Percentiles rank a stretch among this genome's conserved stretches.
These are phyloP conservation scores for Agrochola litura DNA, from an alignment of 2,888 invertebrate species.

Conservation along the genomic window DNA sequence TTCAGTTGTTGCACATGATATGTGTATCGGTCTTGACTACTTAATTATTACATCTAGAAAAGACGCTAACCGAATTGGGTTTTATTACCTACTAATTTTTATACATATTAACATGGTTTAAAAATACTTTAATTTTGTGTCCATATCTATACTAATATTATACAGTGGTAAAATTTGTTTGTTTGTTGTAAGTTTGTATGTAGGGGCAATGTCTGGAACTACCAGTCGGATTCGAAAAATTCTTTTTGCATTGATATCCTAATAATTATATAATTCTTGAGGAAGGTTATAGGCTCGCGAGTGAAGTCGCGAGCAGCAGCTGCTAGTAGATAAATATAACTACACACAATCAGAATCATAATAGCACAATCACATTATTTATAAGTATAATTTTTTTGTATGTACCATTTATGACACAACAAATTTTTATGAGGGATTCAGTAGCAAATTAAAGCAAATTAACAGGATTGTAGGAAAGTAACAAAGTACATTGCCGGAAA, in stretches of 20 bases:
- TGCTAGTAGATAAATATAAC: background rate
- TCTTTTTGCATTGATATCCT: too few species aligned
- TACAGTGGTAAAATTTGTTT: too few species aligned
- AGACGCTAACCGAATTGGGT: background rate
- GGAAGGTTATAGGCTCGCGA: too few species aligned
- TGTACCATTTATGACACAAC: background rate
- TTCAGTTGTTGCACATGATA: background rate
- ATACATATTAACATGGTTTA: background rate
- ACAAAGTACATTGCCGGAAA: background rate
- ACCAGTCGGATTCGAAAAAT: too few species aligned
- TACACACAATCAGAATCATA: background rate
- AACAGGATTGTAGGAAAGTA: background rate
- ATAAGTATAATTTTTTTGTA: too few species aligned
- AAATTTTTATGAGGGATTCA: background rate
- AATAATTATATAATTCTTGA: too few species aligned
- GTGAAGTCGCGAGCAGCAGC: too few species aligned
- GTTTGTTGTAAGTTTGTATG: too few species aligned
- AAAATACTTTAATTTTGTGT: background rate
- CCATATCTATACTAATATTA: too few species aligned
- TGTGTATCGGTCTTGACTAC: background rate
- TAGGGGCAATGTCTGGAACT: too few species aligned
- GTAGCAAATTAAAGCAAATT: too few species aligned
- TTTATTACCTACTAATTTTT: background rate
- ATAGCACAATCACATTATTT: background rate
- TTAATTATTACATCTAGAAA: background rate